These are phyloP conservation scores for Pseudomyrmex concolor DNA, from an alignment of 1,140 invertebrate genomes.

Conservation along the genomic window DNA sequence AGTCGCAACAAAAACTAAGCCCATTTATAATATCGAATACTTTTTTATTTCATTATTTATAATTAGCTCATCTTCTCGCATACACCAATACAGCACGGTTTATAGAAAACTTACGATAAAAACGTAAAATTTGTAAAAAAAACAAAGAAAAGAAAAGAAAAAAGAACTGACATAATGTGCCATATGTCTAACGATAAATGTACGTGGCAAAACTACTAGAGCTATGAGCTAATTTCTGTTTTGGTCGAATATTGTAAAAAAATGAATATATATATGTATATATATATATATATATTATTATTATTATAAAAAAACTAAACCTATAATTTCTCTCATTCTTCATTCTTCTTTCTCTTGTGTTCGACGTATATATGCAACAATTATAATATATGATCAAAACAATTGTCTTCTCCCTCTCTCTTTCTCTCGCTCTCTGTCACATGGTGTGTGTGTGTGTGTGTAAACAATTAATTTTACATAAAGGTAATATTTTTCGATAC, in stretches of 20 bases:
- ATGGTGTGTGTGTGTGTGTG: conserved; percentile 75
- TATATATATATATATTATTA: conserved; percentile 53
- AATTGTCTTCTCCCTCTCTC: conserved; percentile 42
- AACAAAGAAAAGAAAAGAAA: conserved; percentile 22
- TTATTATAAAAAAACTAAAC: too few relatives aligned
- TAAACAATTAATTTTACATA: conserved; percentile 83
- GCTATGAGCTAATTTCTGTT: conserved; percentile 50
- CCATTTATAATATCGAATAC: conserved; percentile 45
- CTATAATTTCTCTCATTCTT: conserved; percentile 43
- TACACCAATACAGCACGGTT: conserved; percentile 60
- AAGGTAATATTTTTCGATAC: conserved; percentile 76
- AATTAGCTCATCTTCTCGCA: conserved; percentile 57
- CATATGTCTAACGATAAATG: conserved; percentile 20
- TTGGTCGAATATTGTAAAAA: conserved; percentile 68
- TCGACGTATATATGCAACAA: too few relatives aligned
- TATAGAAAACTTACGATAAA: conserved; percentile 70
- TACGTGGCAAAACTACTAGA: conserved; percentile 20
- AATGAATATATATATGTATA: conserved; percentile 67
- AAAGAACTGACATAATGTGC: conserved; percentile 15
- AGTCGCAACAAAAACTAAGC: conserved; percentile 42
- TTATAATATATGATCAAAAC: too few relatives aligned
- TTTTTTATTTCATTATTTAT: conserved; percentile 65
- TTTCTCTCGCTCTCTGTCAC: conserved; percentile 50
- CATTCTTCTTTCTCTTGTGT: conserved; percentile 25
- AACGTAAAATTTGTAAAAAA: conserved; percentile 47